These are phyloP conservation scores for Sterrhoptilus dennistouni DNA, from an alignment of 2,113 vertebrate species.

Conservation along the genomic window DNA sequence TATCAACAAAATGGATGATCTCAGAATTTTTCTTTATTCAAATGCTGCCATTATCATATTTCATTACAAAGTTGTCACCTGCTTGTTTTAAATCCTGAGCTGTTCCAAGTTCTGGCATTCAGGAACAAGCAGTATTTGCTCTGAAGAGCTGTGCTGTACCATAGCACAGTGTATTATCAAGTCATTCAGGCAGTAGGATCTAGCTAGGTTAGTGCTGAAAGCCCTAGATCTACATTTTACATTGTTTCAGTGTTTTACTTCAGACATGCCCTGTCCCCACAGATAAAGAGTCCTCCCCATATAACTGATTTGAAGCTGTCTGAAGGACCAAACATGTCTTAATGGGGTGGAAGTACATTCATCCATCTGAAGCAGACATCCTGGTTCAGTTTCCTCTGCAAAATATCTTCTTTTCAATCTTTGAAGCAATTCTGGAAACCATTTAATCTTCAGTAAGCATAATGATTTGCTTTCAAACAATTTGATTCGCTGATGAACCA, in stretches of 20 bases:
- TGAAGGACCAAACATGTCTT: background rate
- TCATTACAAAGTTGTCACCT: background rate
- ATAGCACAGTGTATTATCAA: background rate
- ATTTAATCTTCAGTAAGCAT: background rate
- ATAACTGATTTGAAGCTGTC: background rate
- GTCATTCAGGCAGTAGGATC: background rate
- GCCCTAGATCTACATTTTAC: rapidly evolving
- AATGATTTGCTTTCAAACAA: background rate
- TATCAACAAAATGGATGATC: background rate
- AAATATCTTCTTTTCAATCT: background rate
- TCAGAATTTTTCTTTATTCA: background rate
- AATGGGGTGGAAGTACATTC: background rate
- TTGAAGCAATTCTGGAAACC: background rate
- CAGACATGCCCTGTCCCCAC: background rate
- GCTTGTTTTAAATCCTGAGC: background rate
- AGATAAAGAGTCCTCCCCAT: background rate
- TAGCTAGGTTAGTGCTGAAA: background rate
- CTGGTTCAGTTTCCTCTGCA: background rate
- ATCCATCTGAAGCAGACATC: background rate
- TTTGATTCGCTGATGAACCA: background rate
- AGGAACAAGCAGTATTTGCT: background rate
- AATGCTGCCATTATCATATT: background rate
- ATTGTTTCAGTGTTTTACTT: background rate
- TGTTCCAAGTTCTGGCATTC: background rate
- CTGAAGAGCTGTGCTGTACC: background rate